Conservation (phyloP, 2,113 vertebrate species). For the Ptyas mucosa region DNA sequence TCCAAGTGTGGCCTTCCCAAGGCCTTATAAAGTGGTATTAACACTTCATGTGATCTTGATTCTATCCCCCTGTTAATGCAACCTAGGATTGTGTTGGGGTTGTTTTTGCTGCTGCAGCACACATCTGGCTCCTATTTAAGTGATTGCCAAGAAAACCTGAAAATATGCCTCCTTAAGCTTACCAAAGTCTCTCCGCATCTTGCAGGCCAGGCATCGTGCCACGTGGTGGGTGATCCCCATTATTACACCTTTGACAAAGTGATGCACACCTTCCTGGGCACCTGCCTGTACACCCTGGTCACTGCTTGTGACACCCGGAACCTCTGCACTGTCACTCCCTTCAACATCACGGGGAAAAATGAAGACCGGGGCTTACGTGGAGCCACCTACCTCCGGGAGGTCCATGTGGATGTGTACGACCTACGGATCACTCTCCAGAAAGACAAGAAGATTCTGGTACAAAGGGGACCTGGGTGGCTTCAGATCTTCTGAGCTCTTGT, state of each 20-base stretch:
- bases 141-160: not conserved
- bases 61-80: not conserved
- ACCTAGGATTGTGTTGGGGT: not conserved
- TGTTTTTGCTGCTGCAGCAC: too few species aligned
- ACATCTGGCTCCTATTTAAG: not conserved
- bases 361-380: slow-evolving; percentile 82
- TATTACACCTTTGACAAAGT: slow-evolving; percentile 86
- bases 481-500: not conserved
- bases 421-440: slow-evolving; percentile 79
- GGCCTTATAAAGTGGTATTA: not conserved
- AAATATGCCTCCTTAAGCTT: not conserved
- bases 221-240: slow-evolving; percentile 85
- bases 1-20: not conserved
- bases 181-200: fast-evolving
- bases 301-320: slow-evolving; percentile 64
- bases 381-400: slow-evolving; percentile 81
- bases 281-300: slow-evolving; percentile 88
- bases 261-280: slow-evolving; percentile 88
- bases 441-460: slow-evolving; percentile 76
- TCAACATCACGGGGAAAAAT: slow-evolving; percentile 84
- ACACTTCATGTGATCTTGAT: not conserved
- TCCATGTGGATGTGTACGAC: slow-evolving; percentile 73
- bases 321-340: slow-evolving; percentile 70
- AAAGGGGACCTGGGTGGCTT: not conserved
- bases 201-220: slow-evolving; percentile 80